Evolutionary conservation across 2,888 invertebrate genomes (phyloP), one percentile per base, ranked within the genome.

Genomic region (Lasiommata megera): DNA sequence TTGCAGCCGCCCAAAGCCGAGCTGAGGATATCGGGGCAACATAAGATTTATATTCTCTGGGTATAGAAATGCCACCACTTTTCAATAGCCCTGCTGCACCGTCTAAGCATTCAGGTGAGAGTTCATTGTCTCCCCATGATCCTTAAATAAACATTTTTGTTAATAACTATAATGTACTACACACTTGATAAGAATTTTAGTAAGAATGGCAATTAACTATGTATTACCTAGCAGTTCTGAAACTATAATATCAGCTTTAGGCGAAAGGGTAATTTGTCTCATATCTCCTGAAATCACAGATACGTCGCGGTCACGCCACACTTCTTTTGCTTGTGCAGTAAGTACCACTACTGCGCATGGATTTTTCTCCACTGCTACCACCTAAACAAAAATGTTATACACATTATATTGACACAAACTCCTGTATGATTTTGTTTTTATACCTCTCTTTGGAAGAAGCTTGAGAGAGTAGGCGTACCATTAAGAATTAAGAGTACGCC

Each of bases 281-380:
- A 98, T 98, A 80, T 98, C 98, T 57, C 94, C 94, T 1, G 95
- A 93, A 40, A 97, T 93, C 1, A 98, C 94, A 1, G 93, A 93
- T 0, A 98, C 96, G 56, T 88, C 84, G 68, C 93, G 91, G 54
- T 94, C 93, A 12, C 92, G 92, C 97, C 97, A 97, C 59, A 96
- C 92, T 70, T 96, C 96, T 44, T 93, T 92, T 50, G 95, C 94
- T 71, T 96, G 92, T 9, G 95, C 94, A 40, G 93, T 93, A 17
- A 97, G 84, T 65, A 97, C 97, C 47, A 96, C 94, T 37, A 99
- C 94, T 31, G 99, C 99, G 86, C 97, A 98, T 0, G 98, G 97
- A 92, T 99, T 99, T 82, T 99, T 99, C 83, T 99, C 99, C 5
- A 99, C 96, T 6, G 98, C 99, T 82, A 97, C 97, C 8, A 99